Base-by-base conservation (phyloP, 2,113 vertebrate species). In the Tiliqua scincoides region DNA sequence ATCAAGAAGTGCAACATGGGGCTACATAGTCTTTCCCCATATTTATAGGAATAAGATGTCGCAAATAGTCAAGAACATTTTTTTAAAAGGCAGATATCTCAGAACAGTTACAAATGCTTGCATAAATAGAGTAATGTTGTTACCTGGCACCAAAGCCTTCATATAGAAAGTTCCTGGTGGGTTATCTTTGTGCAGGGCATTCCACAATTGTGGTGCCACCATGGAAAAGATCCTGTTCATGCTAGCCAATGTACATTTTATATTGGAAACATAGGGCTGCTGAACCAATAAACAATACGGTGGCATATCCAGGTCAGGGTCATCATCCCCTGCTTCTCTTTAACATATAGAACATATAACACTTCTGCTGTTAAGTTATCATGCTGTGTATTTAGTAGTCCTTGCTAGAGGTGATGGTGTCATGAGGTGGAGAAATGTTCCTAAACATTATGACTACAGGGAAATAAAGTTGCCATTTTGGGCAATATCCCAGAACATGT, bases 401-500 rank as follows among this genome's bases (percentile, higher is more conserved):
- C 27, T 35, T 6, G 52, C 20, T 12, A 68, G 48, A 82, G 21
- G 65, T 20, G 9, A 37, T 70, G 52, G 21, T 10, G 18, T 30
- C 52, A 71, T 27, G 12, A 25, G 4, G 1, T 25, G 21, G 7
- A 30, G 9, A 14, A 82, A 9, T 54, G 20, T 61, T 61, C 75
- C n/a, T 76, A 32, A 57, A 54, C 1, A n/a, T 54, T 54, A 30
- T 76, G 23, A 54, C 23, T 25, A 65, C 6, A 6, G 23, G 23
- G 35, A 32, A 30, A 40, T 6, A 14, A n/a, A 21, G n/a, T n/a
- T 78, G 10, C 57, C 6, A 11, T 70, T 37, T 40, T 37, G 20
- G 37, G 83, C 84, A 74, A 80, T 89, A 90, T 74, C 70, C 18
- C 25, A 73, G 57, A 43, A 15, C 23, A 21, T 48, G 85, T 0